Conservation (phyloP, 2,888 invertebrate genomes). For the Cistogaster globosa region DNA sequence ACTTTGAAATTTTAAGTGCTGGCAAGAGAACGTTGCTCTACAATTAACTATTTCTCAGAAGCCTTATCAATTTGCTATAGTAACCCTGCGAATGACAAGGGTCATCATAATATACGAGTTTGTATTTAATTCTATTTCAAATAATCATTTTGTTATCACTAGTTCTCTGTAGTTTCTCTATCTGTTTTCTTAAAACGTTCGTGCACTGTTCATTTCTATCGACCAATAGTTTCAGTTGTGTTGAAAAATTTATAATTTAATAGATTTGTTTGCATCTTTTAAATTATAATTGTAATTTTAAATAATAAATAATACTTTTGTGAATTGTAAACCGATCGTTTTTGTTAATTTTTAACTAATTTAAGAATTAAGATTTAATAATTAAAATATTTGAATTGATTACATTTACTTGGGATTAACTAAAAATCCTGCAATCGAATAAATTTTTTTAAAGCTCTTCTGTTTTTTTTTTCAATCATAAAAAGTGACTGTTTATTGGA, state of each 20-base stretch:
- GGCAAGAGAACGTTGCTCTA: constrained; percentile 1
- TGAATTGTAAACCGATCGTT: neutral
- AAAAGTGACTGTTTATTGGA: no score
- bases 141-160: constrained; percentile 39
- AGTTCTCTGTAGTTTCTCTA: neutral
- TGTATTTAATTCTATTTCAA: constrained; percentile 18
- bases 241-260: neutral
- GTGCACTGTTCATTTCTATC: no score
- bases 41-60: constrained; percentile 39
- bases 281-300: neutral
- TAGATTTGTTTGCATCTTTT: neutral
- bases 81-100: constrained; percentile 37
- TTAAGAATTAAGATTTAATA: no score
- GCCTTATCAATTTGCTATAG: constrained; percentile 53
- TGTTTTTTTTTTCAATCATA: no score
- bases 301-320: neutral
- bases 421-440: neutral
- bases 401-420: neutral
- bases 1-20: constrained; percentile 13
- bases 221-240: neutral
- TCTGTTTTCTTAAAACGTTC: neutral
- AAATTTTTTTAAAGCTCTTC: no score
- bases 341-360: neutral
- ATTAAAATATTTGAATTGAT: neutral
- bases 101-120: constrained; percentile 36